A percentile compares a stretch with the other conserved stretches of the same genome.
Conservation (phyloP, 1,140 invertebrate genomes). For the Babylonia areolata region DNA sequence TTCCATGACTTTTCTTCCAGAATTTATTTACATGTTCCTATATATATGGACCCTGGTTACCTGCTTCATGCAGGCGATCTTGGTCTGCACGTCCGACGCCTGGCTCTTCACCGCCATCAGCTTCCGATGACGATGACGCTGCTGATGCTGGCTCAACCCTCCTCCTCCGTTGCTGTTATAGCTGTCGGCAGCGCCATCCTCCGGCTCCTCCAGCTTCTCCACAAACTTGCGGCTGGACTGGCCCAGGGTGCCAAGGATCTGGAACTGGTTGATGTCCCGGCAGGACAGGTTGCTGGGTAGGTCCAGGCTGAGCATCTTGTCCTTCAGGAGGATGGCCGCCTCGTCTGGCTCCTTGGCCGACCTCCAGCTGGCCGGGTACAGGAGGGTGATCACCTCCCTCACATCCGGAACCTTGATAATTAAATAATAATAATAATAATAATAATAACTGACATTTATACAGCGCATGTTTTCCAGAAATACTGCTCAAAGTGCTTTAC, state of each 20-base stretch:
- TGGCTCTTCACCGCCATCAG: constrained; percentile 55
- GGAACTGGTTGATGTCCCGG: constrained; percentile 53
- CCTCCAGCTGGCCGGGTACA: constrained; percentile 57
- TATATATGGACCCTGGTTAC: no score
- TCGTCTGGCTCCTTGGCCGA: constrained; percentile 53
- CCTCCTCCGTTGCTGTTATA: constrained; percentile 20
- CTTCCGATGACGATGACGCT: constrained; percentile 19
- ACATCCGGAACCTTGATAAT: not conserved
- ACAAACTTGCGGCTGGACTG: constrained; percentile 51
- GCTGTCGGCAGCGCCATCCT: constrained; percentile 34
- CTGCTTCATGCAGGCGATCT: constrained; percentile 58
- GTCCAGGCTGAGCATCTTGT: constrained; percentile 48
- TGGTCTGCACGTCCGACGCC: constrained; percentile 55
- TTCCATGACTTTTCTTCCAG: no score
- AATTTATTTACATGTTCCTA: no score
- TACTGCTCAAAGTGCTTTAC: no score
- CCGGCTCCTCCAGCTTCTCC: constrained; percentile 39
- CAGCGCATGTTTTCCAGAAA: no score
- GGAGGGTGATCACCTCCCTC: constrained; percentile 35
- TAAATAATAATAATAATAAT: not conserved
- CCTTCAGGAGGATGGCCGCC: constrained; percentile 49
- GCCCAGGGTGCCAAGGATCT: constrained; percentile 45
- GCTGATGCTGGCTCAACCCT: not conserved
- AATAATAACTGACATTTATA: not conserved
- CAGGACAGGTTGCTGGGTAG: constrained; percentile 56